These are phyloP conservation scores for Folsomia candida DNA, from an alignment of 2,888 invertebrate species.

Conservation along the genomic window DNA sequence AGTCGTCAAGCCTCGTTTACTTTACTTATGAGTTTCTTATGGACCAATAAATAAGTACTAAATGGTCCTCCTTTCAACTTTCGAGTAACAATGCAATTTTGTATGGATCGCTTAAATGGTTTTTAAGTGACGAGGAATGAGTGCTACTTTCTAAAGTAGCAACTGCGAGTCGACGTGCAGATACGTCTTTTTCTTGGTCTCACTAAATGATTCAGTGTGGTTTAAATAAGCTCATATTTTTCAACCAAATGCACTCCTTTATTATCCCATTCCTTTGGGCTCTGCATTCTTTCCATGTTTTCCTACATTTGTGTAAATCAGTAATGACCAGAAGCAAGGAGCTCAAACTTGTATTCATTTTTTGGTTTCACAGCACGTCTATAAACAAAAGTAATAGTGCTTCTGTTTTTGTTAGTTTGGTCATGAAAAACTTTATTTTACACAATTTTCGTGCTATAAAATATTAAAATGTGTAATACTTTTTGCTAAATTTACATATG, in stretches of 20 bases:
- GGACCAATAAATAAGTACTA: conserved; percentile 23
- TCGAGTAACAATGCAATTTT: not conserved
- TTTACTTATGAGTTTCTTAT: conserved; percentile 21
- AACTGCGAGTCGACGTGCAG: not conserved
- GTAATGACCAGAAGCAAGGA: too few relatives aligned
- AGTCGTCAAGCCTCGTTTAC: conserved; percentile 36
- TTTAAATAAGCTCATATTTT: conserved; percentile 12
- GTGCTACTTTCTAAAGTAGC: not conserved
- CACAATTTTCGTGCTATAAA: too few relatives aligned
- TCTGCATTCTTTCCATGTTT: not conserved
- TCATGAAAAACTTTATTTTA: too few relatives aligned
- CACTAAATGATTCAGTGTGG: not conserved
- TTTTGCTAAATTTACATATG: too few relatives aligned
- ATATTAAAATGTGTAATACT: too few relatives aligned
- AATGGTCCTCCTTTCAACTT: conserved; percentile 4
- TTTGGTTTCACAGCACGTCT: too few relatives aligned
- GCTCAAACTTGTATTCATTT: too few relatives aligned
- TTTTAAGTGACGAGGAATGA: conserved; percentile 7
- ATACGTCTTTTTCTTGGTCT: not conserved
- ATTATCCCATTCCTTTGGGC: not conserved
- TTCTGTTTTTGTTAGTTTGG: too few relatives aligned
- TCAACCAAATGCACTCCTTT: conserved; percentile 3
- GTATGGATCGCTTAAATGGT: conserved; percentile 2
- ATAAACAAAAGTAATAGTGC: not conserved
- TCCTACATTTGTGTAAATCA: not conserved